Evolutionary conservation across 2,113 vertebrate genomes (phyloP).

Genomic region (Tylochromis polylepis): DNA sequence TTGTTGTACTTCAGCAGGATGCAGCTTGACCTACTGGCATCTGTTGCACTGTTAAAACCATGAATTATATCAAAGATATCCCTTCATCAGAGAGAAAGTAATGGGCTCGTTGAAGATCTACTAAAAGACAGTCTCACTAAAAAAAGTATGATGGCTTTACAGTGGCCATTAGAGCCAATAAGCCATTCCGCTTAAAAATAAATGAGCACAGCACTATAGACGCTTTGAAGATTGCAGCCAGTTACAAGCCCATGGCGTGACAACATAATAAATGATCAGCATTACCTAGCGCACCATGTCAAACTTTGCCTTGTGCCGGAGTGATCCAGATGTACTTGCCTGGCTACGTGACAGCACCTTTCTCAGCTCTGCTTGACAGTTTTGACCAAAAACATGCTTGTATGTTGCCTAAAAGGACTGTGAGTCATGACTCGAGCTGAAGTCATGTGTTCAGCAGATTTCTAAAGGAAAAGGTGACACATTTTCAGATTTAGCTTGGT

Average conservation of each 20-base stretch:
- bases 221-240: not conserved
- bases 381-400: not conserved
- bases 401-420: not conserved
- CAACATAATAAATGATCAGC: not conserved
- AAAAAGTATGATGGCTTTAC: not conserved
- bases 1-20: not conserved
- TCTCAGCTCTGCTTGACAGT: not conserved
- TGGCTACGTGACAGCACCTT: not conserved
- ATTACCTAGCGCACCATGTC: not conserved
- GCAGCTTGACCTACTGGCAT: not conserved
- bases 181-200: not conserved
- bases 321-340: not conserved
- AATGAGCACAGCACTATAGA: not conserved
- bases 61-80: not conserved
- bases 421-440: not conserved
- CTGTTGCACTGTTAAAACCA: not conserved
- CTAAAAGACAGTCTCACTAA: not conserved
- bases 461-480: not conserved
- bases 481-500: not conserved
- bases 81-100: not conserved
- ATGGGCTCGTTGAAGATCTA: not conserved
- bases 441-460: not conserved
- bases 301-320: not conserved
- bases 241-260: not conserved
- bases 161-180: not conserved